Evolutionary conservation across 2,797 vertebrate species (phyloP), one percentile per base, ranked within the genome.

Genomic region (Adelosebastes latens): DNA sequence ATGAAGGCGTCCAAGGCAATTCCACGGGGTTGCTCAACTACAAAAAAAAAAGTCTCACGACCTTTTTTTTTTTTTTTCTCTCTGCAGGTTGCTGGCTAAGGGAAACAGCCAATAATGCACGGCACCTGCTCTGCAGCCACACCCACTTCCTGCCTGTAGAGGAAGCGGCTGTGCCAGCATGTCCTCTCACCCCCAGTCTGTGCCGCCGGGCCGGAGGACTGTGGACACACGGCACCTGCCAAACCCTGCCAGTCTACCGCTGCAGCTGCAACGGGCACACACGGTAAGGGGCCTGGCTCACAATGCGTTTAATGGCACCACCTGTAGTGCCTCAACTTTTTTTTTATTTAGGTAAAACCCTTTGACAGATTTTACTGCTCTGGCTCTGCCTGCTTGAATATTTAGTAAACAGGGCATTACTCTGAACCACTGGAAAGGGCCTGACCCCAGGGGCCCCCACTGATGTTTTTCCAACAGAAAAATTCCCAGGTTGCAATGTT

Each of bases 181-280:
- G 96, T 96, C 96, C 88, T 95, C 95, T 68, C 95, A 96, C 83
- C 88, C 94, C 77, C 96, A 96, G 88, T 88, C 95, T 16, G 86
- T 95, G 90, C 93, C 95, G 65, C 93, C 91, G 56, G 91, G 92
- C 89, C 94, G 96, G 86, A 95, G 96, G 93, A 80, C 92, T 39
- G 83, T 95, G 88, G 96, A 96, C 69, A 72, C 94, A 31, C 89
- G 95, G 87, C 95, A 96, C 86, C 94, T 96, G 83, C 90, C 94
- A 65, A 96, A 91, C 89, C 90, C 96, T 0, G 92, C 94, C 72
- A 76, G 80, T 59, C 81, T 96, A 66, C 94, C 96, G 0, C 88
- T 96, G 83, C 96, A 96, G 92, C 89, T 96, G 86, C 93, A 94
- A 34, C 92, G 96, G 83, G 85, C 95, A 14, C 96, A 96, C 83